Base-by-base conservation (phyloP, 2,888 invertebrate genomes). In the Drosophila niveifrons region DNA sequence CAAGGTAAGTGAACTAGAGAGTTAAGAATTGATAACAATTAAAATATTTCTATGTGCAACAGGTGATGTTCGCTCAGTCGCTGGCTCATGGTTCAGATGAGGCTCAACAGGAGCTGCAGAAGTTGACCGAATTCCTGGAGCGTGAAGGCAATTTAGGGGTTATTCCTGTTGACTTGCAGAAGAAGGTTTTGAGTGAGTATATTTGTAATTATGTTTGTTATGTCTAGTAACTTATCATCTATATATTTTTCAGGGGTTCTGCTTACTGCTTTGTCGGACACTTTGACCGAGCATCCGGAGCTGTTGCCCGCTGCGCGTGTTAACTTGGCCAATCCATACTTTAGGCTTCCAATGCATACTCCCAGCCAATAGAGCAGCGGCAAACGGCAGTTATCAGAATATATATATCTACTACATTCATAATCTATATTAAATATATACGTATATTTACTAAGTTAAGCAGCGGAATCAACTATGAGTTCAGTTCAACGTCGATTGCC, bases 31-130 rank as follows among this genome's bases (percentile, higher is more conserved):
- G 2, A 13, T 17, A n/a, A 9, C 13, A 3, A 10, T 10, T 4
- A 43, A 15, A 1, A 6, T 10, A 8, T 18, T 6, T 29, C 3
- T n/a, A 9, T 10, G 31, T 6, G 3, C 10, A 78, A 6, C 82
- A 94, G 94, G 94, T 96, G 90, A 95, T 96, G 95, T 96, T 96
- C 92, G 94, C 95, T 0, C 96, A 96, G 89, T 95, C 96, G 1
- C 92, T 96, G 74, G 94, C 94, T 2, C 94, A 94, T 78, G 96
- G 95, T 46, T 95, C 95, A 50, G 94, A 95, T 80, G 91, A 93
- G 69, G 95, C 96, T 1, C 95, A 96, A 86, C 94, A 95, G 61
- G 95, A 96, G 52, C 93, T 96, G 52, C 95, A 96, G 87, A 95
- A 95, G 77, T 95, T 96, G 92, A 96, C 96, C 78, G 94, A 94